Evolutionary conservation across 2,113 vertebrate species (phyloP).

Genomic region (Sander vitreus): DNA sequence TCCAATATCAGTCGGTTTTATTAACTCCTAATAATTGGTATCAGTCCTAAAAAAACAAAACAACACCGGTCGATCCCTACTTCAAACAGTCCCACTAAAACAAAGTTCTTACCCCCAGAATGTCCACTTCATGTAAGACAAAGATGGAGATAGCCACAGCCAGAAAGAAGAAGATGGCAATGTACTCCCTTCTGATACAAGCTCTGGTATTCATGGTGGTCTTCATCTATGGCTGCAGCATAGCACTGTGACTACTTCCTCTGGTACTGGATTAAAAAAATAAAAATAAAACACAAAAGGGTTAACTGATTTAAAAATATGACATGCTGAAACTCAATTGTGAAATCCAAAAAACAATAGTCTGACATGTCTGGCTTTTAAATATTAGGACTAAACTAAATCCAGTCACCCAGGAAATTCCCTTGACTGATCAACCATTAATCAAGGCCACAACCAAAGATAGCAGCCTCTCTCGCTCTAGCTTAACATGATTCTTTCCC

Average conservation of each 20-base stretch:
- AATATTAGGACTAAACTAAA: not conserved
- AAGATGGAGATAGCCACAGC: not conserved
- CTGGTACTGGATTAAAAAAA: not conserved
- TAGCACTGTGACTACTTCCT: not conserved
- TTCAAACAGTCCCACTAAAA: not conserved
- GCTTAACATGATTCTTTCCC: too few relatives aligned
- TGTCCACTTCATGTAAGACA: not conserved
- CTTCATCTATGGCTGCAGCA: not conserved
- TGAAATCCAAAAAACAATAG: not conserved
- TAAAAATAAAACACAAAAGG: too few relatives aligned
- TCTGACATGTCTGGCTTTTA: too few relatives aligned
- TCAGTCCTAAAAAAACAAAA: not conserved
- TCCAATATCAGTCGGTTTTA: too few relatives aligned
- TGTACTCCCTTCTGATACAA: not conserved
- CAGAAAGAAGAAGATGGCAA: constrained; percentile 17
- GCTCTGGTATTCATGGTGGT: not conserved
- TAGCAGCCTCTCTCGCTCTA: too few relatives aligned
- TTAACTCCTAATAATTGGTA: not conserved
- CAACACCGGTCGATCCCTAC: too few relatives aligned
- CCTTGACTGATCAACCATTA: too few relatives aligned
- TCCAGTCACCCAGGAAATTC: not conserved
- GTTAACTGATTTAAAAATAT: not conserved
- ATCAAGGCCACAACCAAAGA: not conserved
- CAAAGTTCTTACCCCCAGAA: constrained; percentile 27
- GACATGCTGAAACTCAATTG: not conserved